Evolutionary conservation across 2,113 vertebrate species (phyloP).

Genomic region (Sakesphorus luctuosus): DNA sequence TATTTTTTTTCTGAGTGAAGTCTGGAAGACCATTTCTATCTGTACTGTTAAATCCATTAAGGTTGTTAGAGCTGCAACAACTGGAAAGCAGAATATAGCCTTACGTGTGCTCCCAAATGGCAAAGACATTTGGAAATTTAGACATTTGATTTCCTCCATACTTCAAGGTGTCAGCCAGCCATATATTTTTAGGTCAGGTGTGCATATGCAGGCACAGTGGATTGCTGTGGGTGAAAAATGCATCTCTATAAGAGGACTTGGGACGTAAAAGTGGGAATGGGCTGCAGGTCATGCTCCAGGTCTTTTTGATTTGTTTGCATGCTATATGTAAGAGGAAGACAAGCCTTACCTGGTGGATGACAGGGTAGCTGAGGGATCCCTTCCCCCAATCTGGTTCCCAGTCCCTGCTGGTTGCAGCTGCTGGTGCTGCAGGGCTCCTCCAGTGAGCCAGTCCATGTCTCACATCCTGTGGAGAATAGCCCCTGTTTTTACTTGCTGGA

Average conservation of each 20-base stretch:
- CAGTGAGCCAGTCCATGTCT: background rate
- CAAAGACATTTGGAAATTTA: conserved; percentile 23
- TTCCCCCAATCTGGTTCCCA: background rate
- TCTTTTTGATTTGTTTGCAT: background rate
- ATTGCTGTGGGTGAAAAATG: background rate
- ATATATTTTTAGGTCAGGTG: conserved; percentile 22
- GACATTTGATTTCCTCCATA: conserved; percentile 16
- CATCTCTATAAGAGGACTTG: background rate
- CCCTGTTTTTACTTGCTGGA: background rate
- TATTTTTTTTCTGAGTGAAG: background rate
- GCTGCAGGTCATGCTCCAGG: background rate
- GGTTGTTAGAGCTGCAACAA: background rate
- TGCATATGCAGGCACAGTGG: background rate
- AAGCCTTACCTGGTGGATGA: background rate
- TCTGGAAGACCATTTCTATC: conserved; percentile 1
- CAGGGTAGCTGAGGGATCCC: background rate
- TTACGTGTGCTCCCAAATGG: conserved; percentile 2
- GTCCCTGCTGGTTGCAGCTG: background rate
- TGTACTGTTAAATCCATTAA: conserved; percentile 44
- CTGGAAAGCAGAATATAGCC: conserved; percentile 29
- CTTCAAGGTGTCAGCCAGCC: background rate
- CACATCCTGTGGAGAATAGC: background rate
- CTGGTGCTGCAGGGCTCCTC: background rate
- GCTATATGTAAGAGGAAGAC: background rate
- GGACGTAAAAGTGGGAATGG: background rate